phyloP scores from a whole-genome alignment of 2,888 invertebrate species.

The Chrysopilus asiliformis region DNA sequence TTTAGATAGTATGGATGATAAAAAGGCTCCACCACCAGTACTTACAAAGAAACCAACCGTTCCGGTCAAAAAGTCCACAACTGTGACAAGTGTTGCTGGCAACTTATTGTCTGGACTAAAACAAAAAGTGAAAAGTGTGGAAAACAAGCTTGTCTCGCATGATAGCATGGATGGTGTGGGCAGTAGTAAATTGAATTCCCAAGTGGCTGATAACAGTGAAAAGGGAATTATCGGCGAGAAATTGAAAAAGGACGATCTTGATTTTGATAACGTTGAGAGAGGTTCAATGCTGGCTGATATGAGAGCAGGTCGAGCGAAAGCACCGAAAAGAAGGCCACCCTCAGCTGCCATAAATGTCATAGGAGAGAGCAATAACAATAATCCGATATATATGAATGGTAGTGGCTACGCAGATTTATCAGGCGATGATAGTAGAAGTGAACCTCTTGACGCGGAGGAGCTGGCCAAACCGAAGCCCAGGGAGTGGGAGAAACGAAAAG shows the following conservation, averaged over 20 bases:
- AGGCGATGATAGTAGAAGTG: neutral
- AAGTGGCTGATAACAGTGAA: conserved; percentile 21
- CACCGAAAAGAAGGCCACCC: conserved; percentile 47
- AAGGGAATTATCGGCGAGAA: conserved; percentile 21
- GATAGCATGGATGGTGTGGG: conserved; percentile 38
- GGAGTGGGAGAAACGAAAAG: conserved; percentile 59
- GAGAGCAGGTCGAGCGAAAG: conserved; percentile 43
- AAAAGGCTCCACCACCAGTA: conserved; percentile 39
- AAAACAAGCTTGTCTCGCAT: conserved; percentile 39
- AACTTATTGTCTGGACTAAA: conserved; percentile 48
- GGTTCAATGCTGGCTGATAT: conserved; percentile 49
- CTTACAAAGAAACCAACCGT: conserved; percentile 49
- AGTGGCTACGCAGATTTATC: conserved; percentile 14
- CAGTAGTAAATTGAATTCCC: conserved; percentile 33
- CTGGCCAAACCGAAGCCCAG: conserved; percentile 49
- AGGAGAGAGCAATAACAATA: conserved; percentile 25
- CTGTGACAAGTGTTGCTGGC: conserved; percentile 42
- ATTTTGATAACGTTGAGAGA: conserved; percentile 55
- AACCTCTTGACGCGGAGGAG: conserved; percentile 23
- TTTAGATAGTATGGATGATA: conserved; percentile 34
- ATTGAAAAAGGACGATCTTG: conserved; percentile 29
- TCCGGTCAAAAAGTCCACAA: conserved; percentile 54
- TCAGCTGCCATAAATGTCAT: conserved; percentile 36
- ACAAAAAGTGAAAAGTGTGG: conserved; percentile 42
- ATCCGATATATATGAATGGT: conserved; percentile 30